Percentiles rank a stretch among this genome's conserved stretches.
phyloP scores from a whole-genome alignment of 2,113 vertebrate genomes.

The Amazona guildingii region DNA sequence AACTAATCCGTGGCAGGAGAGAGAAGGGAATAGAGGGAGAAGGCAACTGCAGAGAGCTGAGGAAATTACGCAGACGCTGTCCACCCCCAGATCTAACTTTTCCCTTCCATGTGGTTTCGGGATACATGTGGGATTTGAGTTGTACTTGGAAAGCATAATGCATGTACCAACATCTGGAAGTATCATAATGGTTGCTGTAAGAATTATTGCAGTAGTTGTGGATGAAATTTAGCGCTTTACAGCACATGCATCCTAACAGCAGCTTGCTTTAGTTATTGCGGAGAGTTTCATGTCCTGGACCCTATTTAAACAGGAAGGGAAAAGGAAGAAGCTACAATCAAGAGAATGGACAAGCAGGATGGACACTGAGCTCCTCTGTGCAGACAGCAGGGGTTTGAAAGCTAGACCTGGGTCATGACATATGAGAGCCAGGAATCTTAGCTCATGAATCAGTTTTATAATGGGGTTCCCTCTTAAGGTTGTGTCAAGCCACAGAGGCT shows the following conservation, averaged over 20 bases:
- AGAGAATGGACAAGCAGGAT: neutral
- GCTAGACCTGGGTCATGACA: neutral
- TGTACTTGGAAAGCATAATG: constrained; percentile 58
- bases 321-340: neutral
- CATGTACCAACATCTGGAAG: constrained; percentile 58
- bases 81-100: constrained; percentile 74
- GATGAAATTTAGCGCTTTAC: constrained; percentile 16
- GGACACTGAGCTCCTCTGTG: neutral
- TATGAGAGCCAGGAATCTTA: neutral
- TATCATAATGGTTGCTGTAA: neutral
- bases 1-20: constrained; percentile 64
- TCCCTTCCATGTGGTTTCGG: constrained; percentile 72
- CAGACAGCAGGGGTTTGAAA: neutral
- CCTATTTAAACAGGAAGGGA: neutral
- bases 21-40: neutral
- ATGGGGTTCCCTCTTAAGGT: neutral
- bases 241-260: constrained; percentile 4
- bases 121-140: constrained; percentile 45
- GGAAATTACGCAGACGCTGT: constrained; percentile 72
- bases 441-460: neutral
- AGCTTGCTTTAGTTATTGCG: constrained; percentile 15
- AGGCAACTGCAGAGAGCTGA: constrained; percentile 53
- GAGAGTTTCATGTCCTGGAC: neutral
- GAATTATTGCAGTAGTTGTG: constrained; percentile 28
- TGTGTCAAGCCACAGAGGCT: neutral